Conservation (phyloP, 2,797 vertebrate genomes). For the Okamejei kenojei region DNA sequence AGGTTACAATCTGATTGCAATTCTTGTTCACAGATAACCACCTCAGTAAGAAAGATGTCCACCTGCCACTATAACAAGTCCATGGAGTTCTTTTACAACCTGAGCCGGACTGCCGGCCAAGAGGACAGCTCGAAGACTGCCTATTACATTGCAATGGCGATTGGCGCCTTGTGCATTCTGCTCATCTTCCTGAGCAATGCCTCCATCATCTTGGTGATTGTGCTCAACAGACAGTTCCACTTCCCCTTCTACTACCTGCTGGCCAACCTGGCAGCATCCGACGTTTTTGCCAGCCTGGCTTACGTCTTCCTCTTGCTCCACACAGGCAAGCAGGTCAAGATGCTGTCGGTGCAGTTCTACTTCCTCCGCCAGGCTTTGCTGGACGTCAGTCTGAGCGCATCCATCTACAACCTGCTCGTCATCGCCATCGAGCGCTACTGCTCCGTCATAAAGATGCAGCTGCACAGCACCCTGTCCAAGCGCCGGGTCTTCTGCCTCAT, state of each 20-base stretch:
- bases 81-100: constrained; percentile 90
- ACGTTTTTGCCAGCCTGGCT: constrained; percentile 90
- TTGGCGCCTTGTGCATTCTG: constrained; percentile 82
- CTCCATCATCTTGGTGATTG: constrained; percentile 83
- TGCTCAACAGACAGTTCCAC: constrained; percentile 88
- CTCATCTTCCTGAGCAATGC: constrained; percentile 90
- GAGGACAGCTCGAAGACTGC: constrained; percentile 65
- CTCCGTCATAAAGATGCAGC: constrained; percentile 82
- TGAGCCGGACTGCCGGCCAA: constrained; percentile 54
- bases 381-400: constrained; percentile 86
- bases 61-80: constrained; percentile 69
- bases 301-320: constrained; percentile 96
- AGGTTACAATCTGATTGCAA: not conserved
- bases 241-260: constrained; percentile 94
- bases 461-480: constrained; percentile 90
- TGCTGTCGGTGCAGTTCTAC: constrained; percentile 74
- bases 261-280: constrained; percentile 85
- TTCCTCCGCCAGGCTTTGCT: constrained; percentile 89
- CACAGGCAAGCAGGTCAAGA: constrained; percentile 72
- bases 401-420: constrained; percentile 80
- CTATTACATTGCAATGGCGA: constrained; percentile 71
- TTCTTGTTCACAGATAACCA: not conserved
- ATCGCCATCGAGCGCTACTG: constrained; percentile 93
- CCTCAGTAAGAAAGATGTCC: not conserved
- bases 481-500: constrained; percentile 87